These are phyloP conservation scores for Junco hyemalis DNA, from an alignment of 2,113 vertebrate species.

Conservation along the genomic window DNA sequence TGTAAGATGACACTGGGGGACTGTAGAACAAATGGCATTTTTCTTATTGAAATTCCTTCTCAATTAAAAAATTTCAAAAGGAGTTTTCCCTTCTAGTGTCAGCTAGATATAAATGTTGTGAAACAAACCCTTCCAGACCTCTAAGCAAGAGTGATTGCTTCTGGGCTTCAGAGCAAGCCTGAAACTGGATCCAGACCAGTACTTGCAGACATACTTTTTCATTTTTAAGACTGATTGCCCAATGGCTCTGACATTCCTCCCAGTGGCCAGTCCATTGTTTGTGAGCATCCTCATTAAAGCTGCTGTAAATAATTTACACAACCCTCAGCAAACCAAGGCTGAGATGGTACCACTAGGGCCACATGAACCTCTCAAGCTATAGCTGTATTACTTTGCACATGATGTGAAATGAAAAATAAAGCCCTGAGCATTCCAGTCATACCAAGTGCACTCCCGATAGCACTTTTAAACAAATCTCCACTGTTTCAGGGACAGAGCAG, in stretches of 20 bases:
- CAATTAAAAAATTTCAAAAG: slow-evolving; percentile 26
- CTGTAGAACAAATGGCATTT: background rate
- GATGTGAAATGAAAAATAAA: slow-evolving; percentile 56
- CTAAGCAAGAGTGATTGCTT: slow-evolving; percentile 17
- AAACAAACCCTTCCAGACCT: slow-evolving; percentile 38
- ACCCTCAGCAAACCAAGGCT: background rate
- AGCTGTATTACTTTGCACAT: background rate
- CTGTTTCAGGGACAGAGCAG: slow-evolving; percentile 25
- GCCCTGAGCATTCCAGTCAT: slow-evolving; percentile 61
- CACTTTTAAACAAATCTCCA: slow-evolving; percentile 52
- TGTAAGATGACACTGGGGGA: background rate
- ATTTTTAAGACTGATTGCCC: slow-evolving; percentile 15
- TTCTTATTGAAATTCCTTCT: background rate
- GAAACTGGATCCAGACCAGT: background rate
- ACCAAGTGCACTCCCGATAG: slow-evolving; percentile 36
- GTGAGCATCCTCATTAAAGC: background rate
- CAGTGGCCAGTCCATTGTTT: slow-evolving; percentile 6
- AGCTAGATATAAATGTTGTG: slow-evolving; percentile 17
- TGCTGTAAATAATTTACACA: slow-evolving; percentile 3
- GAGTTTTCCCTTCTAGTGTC: background rate
- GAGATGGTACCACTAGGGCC: background rate
- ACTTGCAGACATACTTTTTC: background rate
- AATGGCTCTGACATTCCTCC: background rate
- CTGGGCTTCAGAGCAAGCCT: background rate
- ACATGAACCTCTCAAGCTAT: background rate